Percentiles rank a stretch among this genome's conserved stretches.
These are phyloP conservation scores for Coracias cyanogaster DNA, from an alignment of 2,797 vertebrate species.

Conservation along the genomic window DNA sequence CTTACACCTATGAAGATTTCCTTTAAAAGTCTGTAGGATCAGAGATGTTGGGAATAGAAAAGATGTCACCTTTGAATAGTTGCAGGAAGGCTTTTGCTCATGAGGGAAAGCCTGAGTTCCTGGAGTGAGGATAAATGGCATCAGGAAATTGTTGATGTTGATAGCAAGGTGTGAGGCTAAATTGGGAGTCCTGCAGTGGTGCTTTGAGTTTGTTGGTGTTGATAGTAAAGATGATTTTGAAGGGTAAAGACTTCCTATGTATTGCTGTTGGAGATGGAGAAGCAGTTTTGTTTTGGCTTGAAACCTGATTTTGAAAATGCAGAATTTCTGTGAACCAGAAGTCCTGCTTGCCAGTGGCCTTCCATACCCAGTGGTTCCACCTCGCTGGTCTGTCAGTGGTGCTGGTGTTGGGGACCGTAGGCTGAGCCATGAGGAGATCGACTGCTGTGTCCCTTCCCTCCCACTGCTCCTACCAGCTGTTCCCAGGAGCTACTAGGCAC, in stretches of 20 bases:
- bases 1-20: not conserved
- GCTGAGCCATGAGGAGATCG: not conserved
- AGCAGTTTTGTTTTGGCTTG: not conserved
- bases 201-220: not conserved
- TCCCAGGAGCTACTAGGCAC: not conserved
- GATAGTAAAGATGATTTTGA: not conserved
- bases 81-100: not conserved
- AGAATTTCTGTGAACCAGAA: not conserved
- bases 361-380: not conserved
- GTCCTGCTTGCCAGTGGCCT: not conserved
- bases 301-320: not conserved
- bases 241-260: not conserved
- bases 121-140: not conserved
- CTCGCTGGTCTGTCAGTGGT: rapidly evolving
- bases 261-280: not conserved
- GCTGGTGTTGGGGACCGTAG: not conserved
- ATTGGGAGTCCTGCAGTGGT: not conserved
- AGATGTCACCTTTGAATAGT: not conserved
- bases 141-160: not conserved
- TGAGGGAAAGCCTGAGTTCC: not conserved
- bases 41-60: not conserved
- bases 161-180: not conserved
- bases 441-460: not conserved
- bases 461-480: not conserved
- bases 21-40: not conserved